Conservation (phyloP, 2,797 vertebrate species). For the Champsocephalus gunnari region DNA sequence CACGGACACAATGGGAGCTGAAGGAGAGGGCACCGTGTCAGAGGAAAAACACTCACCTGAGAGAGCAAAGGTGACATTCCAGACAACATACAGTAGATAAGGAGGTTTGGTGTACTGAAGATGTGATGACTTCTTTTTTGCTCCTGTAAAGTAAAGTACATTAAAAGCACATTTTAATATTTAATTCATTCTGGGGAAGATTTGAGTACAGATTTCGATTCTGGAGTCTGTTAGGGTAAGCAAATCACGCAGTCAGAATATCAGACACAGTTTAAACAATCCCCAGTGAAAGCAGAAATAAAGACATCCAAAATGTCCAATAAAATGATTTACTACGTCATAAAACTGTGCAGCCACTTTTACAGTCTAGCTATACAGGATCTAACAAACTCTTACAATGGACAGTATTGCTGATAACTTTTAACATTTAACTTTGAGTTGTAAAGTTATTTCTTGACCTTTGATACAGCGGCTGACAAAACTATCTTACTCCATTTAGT, state of each 20-base stretch:
- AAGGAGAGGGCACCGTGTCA: slow-evolving; percentile 24
- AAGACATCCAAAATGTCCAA: slow-evolving; percentile 5
- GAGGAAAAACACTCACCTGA: slow-evolving; percentile 53
- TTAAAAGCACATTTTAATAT: background rate
- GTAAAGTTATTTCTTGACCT: background rate
- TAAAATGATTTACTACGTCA: slow-evolving; percentile 11
- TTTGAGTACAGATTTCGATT: background rate
- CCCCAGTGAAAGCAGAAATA: slow-evolving; percentile 11
- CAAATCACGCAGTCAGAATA: background rate
- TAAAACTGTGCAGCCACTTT: slow-evolving; percentile 3
- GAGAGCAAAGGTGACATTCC: slow-evolving; percentile 55
- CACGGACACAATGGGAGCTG: slow-evolving; percentile 45
- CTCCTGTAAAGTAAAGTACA: background rate
- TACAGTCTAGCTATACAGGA: no score
- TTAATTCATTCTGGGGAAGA: background rate
- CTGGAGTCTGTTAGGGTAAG: background rate
- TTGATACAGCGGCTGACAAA: background rate
- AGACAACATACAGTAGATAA: background rate
- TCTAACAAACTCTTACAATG: no score
- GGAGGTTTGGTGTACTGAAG: background rate
- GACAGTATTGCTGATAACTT: no score
- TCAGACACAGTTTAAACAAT: slow-evolving; percentile 6
- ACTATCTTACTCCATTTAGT: background rate
- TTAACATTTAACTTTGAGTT: no score
- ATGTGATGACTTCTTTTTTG: slow-evolving; percentile 6